Conservation (phyloP, 1,140 invertebrate genomes). For the Ostrea edulis region DNA sequence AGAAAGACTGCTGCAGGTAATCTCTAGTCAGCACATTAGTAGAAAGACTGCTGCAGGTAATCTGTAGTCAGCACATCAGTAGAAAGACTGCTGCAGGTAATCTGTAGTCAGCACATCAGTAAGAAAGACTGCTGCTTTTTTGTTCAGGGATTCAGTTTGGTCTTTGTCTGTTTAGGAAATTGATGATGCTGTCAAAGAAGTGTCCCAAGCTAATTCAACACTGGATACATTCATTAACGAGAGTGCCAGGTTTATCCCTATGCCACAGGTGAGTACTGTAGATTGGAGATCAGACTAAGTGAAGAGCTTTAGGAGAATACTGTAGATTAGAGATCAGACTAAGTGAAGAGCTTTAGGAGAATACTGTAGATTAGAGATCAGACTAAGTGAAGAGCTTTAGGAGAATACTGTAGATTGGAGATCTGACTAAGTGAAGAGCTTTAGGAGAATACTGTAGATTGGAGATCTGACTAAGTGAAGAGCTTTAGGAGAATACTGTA, state of each 20-base stretch:
- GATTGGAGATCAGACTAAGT: too few species aligned
- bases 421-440: too few species aligned
- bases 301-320: too few species aligned
- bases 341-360: too few species aligned
- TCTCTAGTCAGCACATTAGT: not conserved
- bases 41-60: not conserved
- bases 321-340: too few species aligned
- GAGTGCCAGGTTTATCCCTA: slow-evolving; percentile 22
- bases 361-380: too few species aligned
- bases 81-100: not conserved
- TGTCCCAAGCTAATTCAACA: slow-evolving; percentile 55
- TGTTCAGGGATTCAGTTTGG: not conserved
- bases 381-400: too few species aligned
- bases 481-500: too few species aligned
- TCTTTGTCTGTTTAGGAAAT: slow-evolving; percentile 47
- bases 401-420: too few species aligned
- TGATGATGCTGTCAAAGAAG: slow-evolving; percentile 54
- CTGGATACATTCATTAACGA: slow-evolving; percentile 53
- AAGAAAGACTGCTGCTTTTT: too few species aligned
- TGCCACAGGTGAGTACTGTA: not conserved
- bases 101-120: not conserved
- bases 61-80: not conserved
- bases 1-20: not conserved
- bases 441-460: too few species aligned
- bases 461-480: too few species aligned